Percentiles rank a stretch among this genome's conserved stretches.
These are phyloP conservation scores for Agrochola litura DNA, from an alignment of 2,888 invertebrate genomes.

Conservation along the genomic window DNA sequence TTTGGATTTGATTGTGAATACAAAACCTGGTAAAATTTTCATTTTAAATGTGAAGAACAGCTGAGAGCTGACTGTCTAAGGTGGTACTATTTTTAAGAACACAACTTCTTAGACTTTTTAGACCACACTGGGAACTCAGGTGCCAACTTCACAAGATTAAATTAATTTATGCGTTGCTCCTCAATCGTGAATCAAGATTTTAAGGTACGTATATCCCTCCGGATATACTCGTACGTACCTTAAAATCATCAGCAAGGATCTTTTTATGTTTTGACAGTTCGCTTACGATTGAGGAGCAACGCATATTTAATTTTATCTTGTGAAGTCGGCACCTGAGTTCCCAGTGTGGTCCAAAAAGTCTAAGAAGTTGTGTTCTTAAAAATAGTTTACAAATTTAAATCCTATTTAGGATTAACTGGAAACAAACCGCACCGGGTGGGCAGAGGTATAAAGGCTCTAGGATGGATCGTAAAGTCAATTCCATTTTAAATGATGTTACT, in stretches of 20 bases:
- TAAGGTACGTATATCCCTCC: too few species aligned
- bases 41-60: neutral
- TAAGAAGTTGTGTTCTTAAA: neutral
- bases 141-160: too few species aligned
- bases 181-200: too few species aligned
- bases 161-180: too few species aligned
- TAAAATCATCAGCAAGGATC: neutral
- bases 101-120: too few species aligned
- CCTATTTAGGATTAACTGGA: slow-evolving; percentile 25
- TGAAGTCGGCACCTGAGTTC: neutral
- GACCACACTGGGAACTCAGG: too few species aligned
- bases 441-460: slow-evolving; percentile 53
- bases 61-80: neutral
- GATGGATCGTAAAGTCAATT: slow-evolving; percentile 64
- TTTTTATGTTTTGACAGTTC: neutral
- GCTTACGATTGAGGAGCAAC: neutral
- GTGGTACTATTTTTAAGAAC: too few species aligned
- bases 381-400: neutral
- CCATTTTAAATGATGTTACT: slow-evolving; percentile 61
- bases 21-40: neutral
- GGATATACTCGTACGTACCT: neutral
- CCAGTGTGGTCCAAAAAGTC: neutral
- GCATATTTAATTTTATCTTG: neutral
- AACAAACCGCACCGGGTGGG: slow-evolving; percentile 64
- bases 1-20: neutral